Evolutionary conservation across 2,113 vertebrate species (phyloP).

Genomic region (Peromyscus maniculatus): DNA sequence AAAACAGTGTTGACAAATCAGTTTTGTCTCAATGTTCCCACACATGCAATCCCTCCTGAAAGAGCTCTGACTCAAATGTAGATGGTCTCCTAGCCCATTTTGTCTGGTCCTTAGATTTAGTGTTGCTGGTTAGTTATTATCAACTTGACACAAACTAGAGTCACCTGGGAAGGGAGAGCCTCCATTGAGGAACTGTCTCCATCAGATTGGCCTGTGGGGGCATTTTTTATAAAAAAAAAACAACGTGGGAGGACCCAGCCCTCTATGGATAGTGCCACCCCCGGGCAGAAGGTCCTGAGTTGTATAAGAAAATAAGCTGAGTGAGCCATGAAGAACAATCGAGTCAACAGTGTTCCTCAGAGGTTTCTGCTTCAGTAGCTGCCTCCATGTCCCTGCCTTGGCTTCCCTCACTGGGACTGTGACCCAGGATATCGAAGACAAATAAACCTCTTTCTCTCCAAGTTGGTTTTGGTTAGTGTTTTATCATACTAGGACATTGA

Average conservation of each 20-base stretch:
- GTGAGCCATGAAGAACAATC: background rate
- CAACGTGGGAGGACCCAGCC: background rate
- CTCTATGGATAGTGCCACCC: background rate
- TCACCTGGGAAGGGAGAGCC: background rate
- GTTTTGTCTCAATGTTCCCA: background rate
- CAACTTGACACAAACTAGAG: background rate
- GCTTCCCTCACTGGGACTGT: background rate
- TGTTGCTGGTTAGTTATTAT: background rate
- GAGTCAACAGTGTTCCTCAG: background rate
- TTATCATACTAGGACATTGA: background rate
- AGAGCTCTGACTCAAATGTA: background rate
- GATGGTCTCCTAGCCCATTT: background rate
- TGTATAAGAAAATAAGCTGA: background rate
- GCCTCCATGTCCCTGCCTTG: background rate
- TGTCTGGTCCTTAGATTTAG: background rate
- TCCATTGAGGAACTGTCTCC: background rate
- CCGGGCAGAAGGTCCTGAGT: background rate
- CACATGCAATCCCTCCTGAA: background rate
- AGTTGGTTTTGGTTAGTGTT: background rate
- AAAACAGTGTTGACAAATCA: slow-evolving; percentile 12
- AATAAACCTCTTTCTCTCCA: background rate
- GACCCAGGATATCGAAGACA: background rate
- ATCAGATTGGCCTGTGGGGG: background rate
- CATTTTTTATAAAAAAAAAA: background rate
- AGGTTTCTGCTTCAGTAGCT: background rate